Base-by-base conservation (phyloP, 1,140 invertebrate genomes). In the Himalopsyche phryganea region DNA sequence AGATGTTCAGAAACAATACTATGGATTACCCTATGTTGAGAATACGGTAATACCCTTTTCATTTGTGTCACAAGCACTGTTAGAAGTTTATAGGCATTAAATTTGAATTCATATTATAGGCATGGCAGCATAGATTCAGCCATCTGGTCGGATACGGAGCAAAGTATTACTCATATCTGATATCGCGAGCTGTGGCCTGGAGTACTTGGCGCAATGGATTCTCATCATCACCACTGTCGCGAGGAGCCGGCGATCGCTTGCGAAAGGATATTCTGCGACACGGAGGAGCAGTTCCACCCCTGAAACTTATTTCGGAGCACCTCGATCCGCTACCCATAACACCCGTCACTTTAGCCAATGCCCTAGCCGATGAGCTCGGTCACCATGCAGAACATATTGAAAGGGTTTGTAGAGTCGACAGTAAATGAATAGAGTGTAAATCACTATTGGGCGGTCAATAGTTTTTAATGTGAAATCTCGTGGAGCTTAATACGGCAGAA, bases 141-240 rank as follows among this genome's bases (percentile, higher is more conserved):
- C 97, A 99, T 77, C 76, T 99, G 23, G 91, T 98, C 5, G 94
- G 95, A 2, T 99, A 99, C 74, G 97, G 96, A 23, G 95, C 94
- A 0, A 98, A 97, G 75, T 99, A 99, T 77, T 98, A 98, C 73
- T 91, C 96, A 0, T 99, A 99, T 77, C 76, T 98, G 44, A 88
- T 98, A 67, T 98, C 96, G 0, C 83, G 92, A 65, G 91, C 95
- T 15, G 85, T 98, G 35, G 95, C 96, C 0, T 90, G 92, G 19
- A 87, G 87, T 79, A 95, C 97, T 60, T 99, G 96, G 96, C 85
- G 93, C 66, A 83, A 83, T 14, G 89, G 89, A 67, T 98, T 99
- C 68, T 81, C 87, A 67, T 68, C 78, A 0, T 85, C 96, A 72
- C 96, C 96, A 0, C 86, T 98, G 20, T 86, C 80, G 70, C 80